Conservation (phyloP, 2,113 vertebrate genomes). For the Coptodon bakossiorum region DNA sequence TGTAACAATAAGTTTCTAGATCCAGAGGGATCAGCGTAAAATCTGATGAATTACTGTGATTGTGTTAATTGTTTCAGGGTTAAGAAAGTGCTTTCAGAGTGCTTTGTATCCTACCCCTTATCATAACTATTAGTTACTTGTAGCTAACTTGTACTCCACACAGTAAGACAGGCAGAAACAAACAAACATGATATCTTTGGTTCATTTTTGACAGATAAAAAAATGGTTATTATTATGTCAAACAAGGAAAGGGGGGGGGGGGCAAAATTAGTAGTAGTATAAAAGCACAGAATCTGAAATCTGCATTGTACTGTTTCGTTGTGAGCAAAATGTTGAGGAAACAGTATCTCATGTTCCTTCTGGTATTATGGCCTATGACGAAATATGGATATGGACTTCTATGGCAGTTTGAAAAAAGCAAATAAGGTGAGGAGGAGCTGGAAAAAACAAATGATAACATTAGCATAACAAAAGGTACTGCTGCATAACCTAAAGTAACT, state of each 20-base stretch:
- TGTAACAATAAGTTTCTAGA: background rate
- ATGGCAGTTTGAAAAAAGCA: background rate
- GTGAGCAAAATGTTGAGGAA: background rate
- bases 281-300: background rate
- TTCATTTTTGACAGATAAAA: background rate
- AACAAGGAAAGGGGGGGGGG: background rate
- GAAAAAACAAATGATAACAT: background rate
- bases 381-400: background rate
- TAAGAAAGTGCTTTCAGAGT: background rate
- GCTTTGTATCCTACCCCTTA: background rate
- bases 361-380: background rate
- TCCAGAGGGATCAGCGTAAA: too few relatives aligned
- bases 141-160: background rate
- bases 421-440: background rate
- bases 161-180: background rate
- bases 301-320: accelerated
- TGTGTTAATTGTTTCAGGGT: background rate
- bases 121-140: background rate
- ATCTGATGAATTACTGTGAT: background rate
- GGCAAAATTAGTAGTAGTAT: background rate
- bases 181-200: background rate
- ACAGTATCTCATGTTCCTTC: background rate
- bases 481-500: background rate
- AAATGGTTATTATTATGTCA: background rate
- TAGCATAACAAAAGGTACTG: background rate